Evolutionary conservation across 2,888 invertebrate genomes (phyloP), one percentile per base, ranked within the genome.

Genomic region (Empis stercorea): DNA sequence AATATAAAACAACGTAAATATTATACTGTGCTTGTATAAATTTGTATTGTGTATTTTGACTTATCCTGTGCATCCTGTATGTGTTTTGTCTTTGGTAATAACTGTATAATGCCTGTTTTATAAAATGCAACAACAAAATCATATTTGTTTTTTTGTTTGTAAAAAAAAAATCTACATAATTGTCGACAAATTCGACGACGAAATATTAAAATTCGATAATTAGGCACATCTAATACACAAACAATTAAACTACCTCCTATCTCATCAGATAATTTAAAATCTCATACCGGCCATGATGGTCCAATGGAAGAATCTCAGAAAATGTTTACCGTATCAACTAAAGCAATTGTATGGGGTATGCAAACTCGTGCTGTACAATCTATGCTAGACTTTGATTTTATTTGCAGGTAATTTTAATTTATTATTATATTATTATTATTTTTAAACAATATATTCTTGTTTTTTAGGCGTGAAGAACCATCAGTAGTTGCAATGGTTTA

Each of bases 261-360:
- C 64, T 67, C 62, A 60, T 61, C 66, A 68, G 68, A 68, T 64
- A 63, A 59, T 58, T 57, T 55, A 49, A 54, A 50, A 55, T 48
- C 53, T 51, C 55, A 54, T 48, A 56, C 56, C 47, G 57, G 51
- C 46, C 55, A 59, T 32, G 58, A 64, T 46, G 65, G 49, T 23
- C 32, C 32, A 14, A 57, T 57, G 45, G 55, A 57, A 46, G 57
- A 56, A 46, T 52, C 65, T 0, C 63, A 72, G 53, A 77, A 82
- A 20, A 75, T 93, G 52, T 93, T 95, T 72, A 79, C 76, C n/a
- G 79, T 78, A 54, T 74, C 78, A 50, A 96, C 95, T 11, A 89
- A 87, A 65, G 83, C 95, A 10, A 93, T 99, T 61, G 85, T 99
- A 16, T 99, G 97, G 97, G 99, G 99, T 52, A 96, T 99, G 93